Evolutionary conservation across 2,113 vertebrate genomes (phyloP).

Genomic region (Climacteris rufus): DNA sequence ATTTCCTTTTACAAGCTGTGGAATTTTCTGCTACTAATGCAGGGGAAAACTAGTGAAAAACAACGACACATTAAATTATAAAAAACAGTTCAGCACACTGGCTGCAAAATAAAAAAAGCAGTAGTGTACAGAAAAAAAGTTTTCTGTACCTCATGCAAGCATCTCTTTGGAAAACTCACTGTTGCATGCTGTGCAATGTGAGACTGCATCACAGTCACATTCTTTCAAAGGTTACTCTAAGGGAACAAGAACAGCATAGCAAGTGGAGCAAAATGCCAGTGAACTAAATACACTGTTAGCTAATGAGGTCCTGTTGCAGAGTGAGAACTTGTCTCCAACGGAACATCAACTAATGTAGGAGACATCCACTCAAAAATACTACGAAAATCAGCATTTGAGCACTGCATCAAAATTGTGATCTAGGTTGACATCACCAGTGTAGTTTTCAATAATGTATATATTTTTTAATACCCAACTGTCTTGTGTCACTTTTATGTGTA

Average conservation of each 20-base stretch:
- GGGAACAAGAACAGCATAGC: slow-evolving; percentile 28
- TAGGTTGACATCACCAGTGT: not conserved
- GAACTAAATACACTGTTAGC: not conserved
- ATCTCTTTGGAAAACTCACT: not conserved
- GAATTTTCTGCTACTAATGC: not conserved
- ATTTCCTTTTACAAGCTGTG: not conserved
- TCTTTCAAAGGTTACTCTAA: slow-evolving; percentile 23
- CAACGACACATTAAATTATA: not conserved
- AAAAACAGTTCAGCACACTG: not conserved
- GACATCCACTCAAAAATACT: not conserved
- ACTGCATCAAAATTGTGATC: not conserved
- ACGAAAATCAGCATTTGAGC: not conserved
- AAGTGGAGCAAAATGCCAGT: slow-evolving; percentile 33
- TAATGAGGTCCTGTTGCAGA: not conserved
- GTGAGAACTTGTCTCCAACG: not conserved
- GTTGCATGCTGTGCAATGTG: not conserved
- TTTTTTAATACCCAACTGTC: not conserved
- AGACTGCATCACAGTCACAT: not conserved
- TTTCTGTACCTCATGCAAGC: not conserved
- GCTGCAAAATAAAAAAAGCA: not conserved
- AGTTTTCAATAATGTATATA: not conserved
- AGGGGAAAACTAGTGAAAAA: not conserved
- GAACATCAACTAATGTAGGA: not conserved
- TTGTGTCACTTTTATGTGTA: not conserved
- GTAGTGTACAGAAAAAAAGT: not conserved